Evolutionary conservation across 30 jellyfish, hydroid and myxozoan genomes (phyloP), one percentile per base, ranked within the genome.

Genomic region (Mastigias papua): DNA sequence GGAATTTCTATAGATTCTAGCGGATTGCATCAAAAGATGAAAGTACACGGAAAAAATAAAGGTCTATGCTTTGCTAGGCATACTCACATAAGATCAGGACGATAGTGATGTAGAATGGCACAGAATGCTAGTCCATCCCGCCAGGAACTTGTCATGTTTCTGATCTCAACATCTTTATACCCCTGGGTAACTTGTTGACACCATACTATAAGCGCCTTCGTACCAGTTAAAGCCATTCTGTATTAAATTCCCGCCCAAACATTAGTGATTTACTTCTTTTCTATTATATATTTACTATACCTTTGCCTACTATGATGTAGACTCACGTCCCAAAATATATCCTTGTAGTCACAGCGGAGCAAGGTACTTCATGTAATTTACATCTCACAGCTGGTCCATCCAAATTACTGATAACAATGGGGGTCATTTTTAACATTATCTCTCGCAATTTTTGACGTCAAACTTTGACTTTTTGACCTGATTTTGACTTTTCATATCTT

Each of bases 121-220:
- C 99, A 94, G 69, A 94, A 94, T 16, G 97, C 99, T 28, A 94
- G 93, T 37, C 99, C 99, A 90, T 94, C 91, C 73, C 93, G 77
- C 97, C 97, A 94, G 1, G 97, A 94, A 34, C 97, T 78, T 34
- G 99, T 94, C 99, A 94, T 94, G 63, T 94, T 94, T 30, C 76
- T 84, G 35, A 89, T 63, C 46, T 81, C 88, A 13, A 90, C 97
- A 73, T 89, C 96, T 48, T 86, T 95, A 78, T 94, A 94, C 3
- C 96, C 86, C 26, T 85, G 69, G 35, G 99, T 94, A 35, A 85
- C 87, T 49, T 94, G 96, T 71, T 89, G 78, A 76, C 99, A 94
- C 99, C 99, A 94, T 11, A 60, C 89, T 20, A 61, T 63, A 19
- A 94, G 90, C 7, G 97, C 99, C 79, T 94, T 94, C 1, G 95